Evolutionary conservation across 37 sponge, comb jelly and placozoan species (phyloP).

Genomic region (Beroe forskalii): DNA sequence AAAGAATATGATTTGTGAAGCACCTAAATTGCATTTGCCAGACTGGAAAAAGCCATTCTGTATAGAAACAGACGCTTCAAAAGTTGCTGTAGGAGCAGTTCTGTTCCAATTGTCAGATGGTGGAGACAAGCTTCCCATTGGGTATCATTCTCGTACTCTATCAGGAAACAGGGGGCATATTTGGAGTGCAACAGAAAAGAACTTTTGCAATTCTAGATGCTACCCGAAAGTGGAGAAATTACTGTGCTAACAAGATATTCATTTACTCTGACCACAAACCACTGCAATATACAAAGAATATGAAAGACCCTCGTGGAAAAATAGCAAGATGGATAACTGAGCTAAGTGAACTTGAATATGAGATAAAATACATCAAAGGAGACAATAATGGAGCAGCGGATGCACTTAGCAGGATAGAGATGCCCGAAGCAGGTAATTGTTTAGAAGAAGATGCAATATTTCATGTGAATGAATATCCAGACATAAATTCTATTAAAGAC

Average conservation of each 20-base stretch:
- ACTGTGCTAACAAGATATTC: background rate
- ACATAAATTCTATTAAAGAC: background rate
- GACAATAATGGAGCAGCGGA: background rate
- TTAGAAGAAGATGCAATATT: background rate
- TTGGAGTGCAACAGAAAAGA: background rate
- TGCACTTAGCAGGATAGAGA: background rate
- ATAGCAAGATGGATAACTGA: background rate
- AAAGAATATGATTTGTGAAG: background rate
- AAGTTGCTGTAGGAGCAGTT: background rate
- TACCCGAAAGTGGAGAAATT: background rate
- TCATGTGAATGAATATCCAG: background rate
- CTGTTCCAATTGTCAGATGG: background rate
- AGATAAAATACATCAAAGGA: background rate
- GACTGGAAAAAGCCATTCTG: background rate
- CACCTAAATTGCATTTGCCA: background rate
- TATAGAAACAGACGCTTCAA: background rate
- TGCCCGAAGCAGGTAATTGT: background rate
- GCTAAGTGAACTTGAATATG: background rate
- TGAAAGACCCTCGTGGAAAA: background rate
- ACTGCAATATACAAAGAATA: background rate
- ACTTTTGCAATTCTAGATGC: background rate
- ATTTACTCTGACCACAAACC: background rate
- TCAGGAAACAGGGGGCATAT: background rate
- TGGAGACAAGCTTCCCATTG: background rate
- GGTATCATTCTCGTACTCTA: background rate